Conservation (phyloP, 2,888 invertebrate species). For the Dermolepida albohirtum region DNA sequence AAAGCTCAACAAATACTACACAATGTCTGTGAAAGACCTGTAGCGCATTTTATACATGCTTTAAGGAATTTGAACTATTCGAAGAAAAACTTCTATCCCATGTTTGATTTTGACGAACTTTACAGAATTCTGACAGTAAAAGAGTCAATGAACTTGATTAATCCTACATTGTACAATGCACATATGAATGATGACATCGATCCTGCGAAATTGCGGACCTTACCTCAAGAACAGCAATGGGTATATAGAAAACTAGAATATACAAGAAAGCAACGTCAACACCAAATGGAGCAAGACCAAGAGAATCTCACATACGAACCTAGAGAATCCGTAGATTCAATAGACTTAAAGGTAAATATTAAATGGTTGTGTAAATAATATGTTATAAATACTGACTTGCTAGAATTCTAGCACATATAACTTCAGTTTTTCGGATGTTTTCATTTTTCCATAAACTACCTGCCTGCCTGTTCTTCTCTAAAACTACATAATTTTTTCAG, state of each 20-base stretch:
- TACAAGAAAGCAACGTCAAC: constrained; percentile 5
- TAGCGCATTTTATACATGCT: constrained; percentile 77
- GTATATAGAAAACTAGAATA: constrained; percentile 45
- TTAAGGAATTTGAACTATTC: constrained; percentile 76
- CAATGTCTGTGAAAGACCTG: constrained; percentile 77
- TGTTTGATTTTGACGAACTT: constrained; percentile 69
- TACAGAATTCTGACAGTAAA: constrained; percentile 51
- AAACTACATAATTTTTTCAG: no score
- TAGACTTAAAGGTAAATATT: constrained; percentile 35
- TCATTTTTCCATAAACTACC: no score
- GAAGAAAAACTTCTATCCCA: constrained; percentile 74
- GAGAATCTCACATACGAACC: constrained; percentile 43
- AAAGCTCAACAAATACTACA: constrained; percentile 76
- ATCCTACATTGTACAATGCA: constrained; percentile 34
- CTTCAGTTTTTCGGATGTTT: no score
- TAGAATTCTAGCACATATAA: no score
- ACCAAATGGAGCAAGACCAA: constrained; percentile 11
- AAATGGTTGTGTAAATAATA: background rate
- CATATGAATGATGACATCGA: constrained; percentile 36
- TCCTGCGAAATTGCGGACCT: constrained; percentile 45
- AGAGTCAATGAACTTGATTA: constrained; percentile 27
- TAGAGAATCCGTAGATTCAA: constrained; percentile 25
- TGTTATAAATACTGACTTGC: background rate
- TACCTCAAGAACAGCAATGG: constrained; percentile 44
- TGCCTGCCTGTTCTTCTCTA: no score